Evolutionary conservation across 2,113 vertebrate species (phyloP).

Genomic region (Amazona guildingii): DNA sequence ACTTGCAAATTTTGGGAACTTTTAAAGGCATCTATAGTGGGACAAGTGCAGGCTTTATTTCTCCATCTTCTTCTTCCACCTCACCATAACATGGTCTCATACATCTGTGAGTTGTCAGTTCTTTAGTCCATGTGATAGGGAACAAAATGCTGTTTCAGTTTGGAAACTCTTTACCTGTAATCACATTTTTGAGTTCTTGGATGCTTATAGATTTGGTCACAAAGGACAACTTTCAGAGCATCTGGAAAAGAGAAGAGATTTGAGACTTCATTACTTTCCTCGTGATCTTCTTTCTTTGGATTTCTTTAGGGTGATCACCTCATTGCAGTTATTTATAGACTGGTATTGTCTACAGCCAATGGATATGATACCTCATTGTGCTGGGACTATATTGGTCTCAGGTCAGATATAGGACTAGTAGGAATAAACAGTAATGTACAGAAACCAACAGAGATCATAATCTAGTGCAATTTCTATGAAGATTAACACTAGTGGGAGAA

Average conservation of each 20-base stretch:
- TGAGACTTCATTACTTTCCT: neutral
- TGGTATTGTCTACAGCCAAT: neutral
- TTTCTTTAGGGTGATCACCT: neutral
- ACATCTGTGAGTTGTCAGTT: neutral
- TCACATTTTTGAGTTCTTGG: neutral
- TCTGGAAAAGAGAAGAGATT: neutral
- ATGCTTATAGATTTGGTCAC: neutral
- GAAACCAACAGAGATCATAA: neutral
- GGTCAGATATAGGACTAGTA: neutral
- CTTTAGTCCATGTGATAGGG: neutral
- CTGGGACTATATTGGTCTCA: neutral
- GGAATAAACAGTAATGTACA: neutral
- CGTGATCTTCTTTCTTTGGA: neutral
- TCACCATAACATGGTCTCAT: neutral
- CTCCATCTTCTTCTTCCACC: neutral
- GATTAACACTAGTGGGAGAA: neutral
- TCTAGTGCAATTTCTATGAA: neutral
- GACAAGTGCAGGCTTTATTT: neutral
- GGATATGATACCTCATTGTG: neutral
- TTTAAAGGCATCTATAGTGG: neutral
- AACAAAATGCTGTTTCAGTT: neutral
- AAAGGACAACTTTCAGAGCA: neutral
- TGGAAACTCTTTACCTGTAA: neutral
- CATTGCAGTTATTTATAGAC: neutral
- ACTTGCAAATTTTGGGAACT: neutral